Evolutionary conservation across 2,888 invertebrate species (phyloP), one percentile per base, ranked within the genome.

Genomic region (Chelonus formosanus): DNA sequence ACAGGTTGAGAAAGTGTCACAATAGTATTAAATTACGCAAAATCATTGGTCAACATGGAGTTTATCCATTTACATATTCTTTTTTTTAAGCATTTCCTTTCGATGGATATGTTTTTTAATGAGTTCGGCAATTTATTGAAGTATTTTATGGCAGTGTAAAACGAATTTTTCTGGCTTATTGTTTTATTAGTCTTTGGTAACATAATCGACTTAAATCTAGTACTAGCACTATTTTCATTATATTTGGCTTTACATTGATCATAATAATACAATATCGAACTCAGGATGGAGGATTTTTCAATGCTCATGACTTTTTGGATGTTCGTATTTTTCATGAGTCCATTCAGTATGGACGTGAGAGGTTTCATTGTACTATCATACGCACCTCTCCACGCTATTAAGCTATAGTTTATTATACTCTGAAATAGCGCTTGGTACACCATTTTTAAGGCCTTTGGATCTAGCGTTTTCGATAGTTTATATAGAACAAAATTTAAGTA

Each of bases 401-500:
- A 20, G 6, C 31, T 31, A 50, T 50, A 50, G 50, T 50, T 50
- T 50, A 20, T 50, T 50, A 50, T 50, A 50, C 50, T 50, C 20
- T 50, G 20, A 50, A 50, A 50, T 50, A 50, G 3, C 20, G 50
- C 50, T 20, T 50, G 50, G 31, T 50, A 50, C 20, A 50, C 20
- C 50, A 50, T 50, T 50, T 50, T 50, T 4, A 50, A 50, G 6
- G 50, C 20, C 50, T 31, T 50, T 10, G 50, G n/a, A 50, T 50
- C 50, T 31, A 50, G n/a, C n/a, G 20, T 50, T 20, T 50, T 10
- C 6, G n/a, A 2, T 50, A 50, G 31, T 48, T 56, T 63, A 44
- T 63, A 45, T 6, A 55, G 44, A 43, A 63, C 5, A 5, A 54
- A 63, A 10, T 35, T 32, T 34, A 63, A 55, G 34, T 53, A 63